These are phyloP conservation scores for Azemiops feae DNA, from an alignment of 2,113 vertebrate genomes.

Conservation along the genomic window DNA sequence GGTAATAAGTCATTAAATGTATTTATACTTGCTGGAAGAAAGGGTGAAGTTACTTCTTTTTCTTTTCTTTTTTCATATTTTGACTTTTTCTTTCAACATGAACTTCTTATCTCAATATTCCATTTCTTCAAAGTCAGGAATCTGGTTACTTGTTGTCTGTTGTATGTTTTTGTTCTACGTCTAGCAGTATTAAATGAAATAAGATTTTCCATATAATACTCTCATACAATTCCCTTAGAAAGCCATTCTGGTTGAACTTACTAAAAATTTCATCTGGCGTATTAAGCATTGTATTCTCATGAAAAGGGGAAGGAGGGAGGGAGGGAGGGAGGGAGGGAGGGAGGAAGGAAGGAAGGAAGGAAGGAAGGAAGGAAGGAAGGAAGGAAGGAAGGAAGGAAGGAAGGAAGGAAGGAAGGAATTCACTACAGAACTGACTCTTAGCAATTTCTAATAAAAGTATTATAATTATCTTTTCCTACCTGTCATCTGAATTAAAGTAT, in stretches of 20 bases:
- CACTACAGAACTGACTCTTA: neutral
- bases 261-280: neutral
- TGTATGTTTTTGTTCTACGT: neutral
- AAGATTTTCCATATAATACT: neutral
- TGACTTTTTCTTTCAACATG: neutral
- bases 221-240: neutral
- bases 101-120: neutral
- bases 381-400: neutral
- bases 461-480: neutral
- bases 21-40: neutral
- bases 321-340: neutral
- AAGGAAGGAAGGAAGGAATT: neutral
- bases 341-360: rapidly evolving
- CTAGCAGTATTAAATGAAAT: neutral
- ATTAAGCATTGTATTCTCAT: neutral
- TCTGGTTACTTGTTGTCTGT: neutral
- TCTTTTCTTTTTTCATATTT: neutral
- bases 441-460: neutral
- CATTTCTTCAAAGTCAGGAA: neutral
- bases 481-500: neutral
- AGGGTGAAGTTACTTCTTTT: neutral
- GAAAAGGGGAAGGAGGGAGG: no score
- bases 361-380: no score
- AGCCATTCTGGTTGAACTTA: neutral
- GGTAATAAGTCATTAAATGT: neutral